Evolutionary conservation across 1,140 invertebrate species (phyloP), one percentile per base, ranked within the genome.

Genomic region (Drosophila nigromelanica): DNA sequence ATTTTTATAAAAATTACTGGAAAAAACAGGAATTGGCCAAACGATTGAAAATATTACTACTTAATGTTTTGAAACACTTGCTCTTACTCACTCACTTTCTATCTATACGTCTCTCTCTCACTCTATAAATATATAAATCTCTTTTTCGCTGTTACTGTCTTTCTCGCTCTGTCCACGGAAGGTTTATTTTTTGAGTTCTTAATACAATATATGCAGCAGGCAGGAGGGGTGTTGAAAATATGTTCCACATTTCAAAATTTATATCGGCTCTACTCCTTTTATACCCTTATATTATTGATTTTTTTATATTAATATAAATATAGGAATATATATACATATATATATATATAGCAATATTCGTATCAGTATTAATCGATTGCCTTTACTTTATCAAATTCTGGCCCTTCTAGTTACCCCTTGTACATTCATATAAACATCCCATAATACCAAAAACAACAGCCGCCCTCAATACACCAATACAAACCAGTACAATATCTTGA

Each of bases 11-110:
- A 80, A 74, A 45, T 60, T 68, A 73, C 40, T 73, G 56, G 66
- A 70, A 74, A 82, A 89, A 89, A 90, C 89, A 90, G 89, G 82
- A 90, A 90, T 90, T 90, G 89, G 89, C 89, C 89, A 85, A 85
- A 80, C 61, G 45, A 89, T 89, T 89, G 77, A 90, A 90, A 89
- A 83, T 78, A 56, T 68, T 66, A 58, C 47, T 48, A 77, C 35
- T 55, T 74, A 62, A 67, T 66, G 21, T 72, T 45, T 70, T 66
- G 18, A 75, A 68, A 87, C 78, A 78, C 82, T 86, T 80, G 55
- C 69, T 79, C 43, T 68, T 42, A 18, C 72, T 78, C 72, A 68
- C 71, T 83, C 67, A 47, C 67, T 62, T 15, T 52, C 35, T 48
- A 43, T 55, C 42, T 68, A 10, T 55, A 37, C 37, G 35, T 30